These are phyloP conservation scores for Epinephelus fuscoguttatus DNA, from an alignment of 2,113 vertebrate species.

Conservation along the genomic window DNA sequence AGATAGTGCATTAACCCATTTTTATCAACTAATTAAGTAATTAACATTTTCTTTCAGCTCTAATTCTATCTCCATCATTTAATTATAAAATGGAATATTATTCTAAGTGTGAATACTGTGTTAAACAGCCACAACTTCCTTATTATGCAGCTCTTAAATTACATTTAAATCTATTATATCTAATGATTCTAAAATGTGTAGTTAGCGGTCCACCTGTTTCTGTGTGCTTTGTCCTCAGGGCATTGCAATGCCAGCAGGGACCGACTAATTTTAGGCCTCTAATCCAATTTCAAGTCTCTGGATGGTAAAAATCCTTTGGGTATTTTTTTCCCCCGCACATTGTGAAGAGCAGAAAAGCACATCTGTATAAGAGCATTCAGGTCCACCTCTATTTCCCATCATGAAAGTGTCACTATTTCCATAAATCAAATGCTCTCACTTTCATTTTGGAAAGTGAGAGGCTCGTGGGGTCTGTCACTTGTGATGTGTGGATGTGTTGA, in stretches of 20 bases:
- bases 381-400: slow-evolving; percentile 31
- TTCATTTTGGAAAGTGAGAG: slow-evolving; percentile 12
- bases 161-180: background rate
- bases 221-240: slow-evolving; percentile 19
- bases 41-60: background rate
- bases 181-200: slow-evolving; percentile 14
- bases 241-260: slow-evolving; percentile 16
- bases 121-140: background rate
- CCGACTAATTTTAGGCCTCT: slow-evolving; percentile 41
- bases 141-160: background rate
- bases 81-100: background rate
- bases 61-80: background rate
- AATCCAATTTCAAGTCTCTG: slow-evolving; percentile 38
- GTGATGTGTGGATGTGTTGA: slow-evolving; percentile 11
- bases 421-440: slow-evolving; percentile 47
- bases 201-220: slow-evolving; percentile 28
- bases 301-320: slow-evolving; percentile 40
- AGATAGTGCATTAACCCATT: background rate
- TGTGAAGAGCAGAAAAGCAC: slow-evolving; percentile 38
- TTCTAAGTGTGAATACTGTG: background rate
- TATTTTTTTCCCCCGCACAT: background rate
- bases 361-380: slow-evolving; percentile 42
- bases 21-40: background rate
- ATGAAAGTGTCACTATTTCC: slow-evolving; percentile 56
- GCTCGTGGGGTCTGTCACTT: slow-evolving; percentile 7